Evolutionary conservation across 2,113 vertebrate genomes (phyloP).

Genomic region (Centrocercus urophasianus): DNA sequence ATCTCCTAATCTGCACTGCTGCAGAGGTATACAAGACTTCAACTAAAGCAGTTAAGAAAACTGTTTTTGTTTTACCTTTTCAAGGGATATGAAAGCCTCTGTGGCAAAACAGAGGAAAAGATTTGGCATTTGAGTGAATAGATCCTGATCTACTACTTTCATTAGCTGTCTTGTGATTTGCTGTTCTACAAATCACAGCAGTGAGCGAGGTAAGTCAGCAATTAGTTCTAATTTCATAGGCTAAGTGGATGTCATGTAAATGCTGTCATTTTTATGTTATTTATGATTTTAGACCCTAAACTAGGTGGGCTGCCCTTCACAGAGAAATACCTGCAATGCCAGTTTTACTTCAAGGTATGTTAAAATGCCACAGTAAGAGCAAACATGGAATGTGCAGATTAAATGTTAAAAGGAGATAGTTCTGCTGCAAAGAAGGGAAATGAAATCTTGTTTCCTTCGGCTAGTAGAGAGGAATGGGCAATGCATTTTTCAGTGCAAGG

Average conservation of each 20-base stretch:
- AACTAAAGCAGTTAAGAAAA: neutral
- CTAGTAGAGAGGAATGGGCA: neutral
- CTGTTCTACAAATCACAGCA: neutral
- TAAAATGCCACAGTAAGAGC: neutral
- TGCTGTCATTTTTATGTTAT: neutral
- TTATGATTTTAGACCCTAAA: neutral
- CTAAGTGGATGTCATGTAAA: neutral
- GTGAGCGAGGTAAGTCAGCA: neutral
- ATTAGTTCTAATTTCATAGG: neutral
- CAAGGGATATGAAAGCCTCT: neutral
- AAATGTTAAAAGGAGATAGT: neutral
- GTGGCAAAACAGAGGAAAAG: fast-evolving
- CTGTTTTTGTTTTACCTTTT: neutral
- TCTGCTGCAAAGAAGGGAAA: neutral
- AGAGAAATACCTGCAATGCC: neutral
- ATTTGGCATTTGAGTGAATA: neutral
- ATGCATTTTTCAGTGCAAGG: neutral
- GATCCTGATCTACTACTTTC: neutral
- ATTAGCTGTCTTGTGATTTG: neutral
- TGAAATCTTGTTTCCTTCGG: neutral
- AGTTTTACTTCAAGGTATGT: neutral
- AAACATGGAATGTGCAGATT: neutral
- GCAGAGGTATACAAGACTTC: neutral
- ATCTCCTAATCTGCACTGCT: neutral
- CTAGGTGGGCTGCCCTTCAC: neutral